A percentile compares a stretch with the other conserved stretches of the same genome.
phyloP scores from a whole-genome alignment of 2,113 vertebrate species.

The Micromys minutus region DNA sequence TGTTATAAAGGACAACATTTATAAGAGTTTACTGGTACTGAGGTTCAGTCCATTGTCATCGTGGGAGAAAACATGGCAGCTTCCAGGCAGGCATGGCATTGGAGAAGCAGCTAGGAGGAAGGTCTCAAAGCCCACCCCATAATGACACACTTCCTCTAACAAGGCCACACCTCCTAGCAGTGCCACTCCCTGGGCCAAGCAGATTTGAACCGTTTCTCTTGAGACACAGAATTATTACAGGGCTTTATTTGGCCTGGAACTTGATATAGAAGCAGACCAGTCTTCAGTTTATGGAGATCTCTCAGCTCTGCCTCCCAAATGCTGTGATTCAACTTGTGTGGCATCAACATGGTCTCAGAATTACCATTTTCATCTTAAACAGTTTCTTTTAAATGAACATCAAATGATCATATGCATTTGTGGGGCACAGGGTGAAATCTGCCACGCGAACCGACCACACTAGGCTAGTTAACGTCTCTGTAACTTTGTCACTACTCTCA shows the following conservation, averaged over 20 bases:
- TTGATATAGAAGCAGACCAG: background rate
- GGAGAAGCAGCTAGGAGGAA: too few species aligned
- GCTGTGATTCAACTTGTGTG: background rate
- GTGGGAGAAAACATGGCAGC: too few species aligned
- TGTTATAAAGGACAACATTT: too few species aligned
- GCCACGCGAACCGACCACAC: background rate
- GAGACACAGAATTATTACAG: background rate
- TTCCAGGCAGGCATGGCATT: too few species aligned
- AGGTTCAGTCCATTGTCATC: too few species aligned
- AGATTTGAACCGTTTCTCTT: background rate
- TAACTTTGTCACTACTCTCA: background rate
- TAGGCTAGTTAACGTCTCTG: background rate
- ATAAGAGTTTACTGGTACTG: too few species aligned
- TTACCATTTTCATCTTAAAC: background rate
- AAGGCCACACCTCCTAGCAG: too few species aligned
- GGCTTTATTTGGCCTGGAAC: background rate
- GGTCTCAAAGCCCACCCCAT: too few species aligned
- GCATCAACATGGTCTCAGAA: background rate
- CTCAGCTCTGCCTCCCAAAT: background rate
- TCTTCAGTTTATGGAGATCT: background rate
- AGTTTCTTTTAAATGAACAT: background rate
- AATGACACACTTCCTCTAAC: too few species aligned
- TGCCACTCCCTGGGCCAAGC: too few species aligned
- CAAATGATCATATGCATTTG: background rate
- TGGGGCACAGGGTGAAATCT: background rate